A percentile compares a stretch with the other conserved stretches of the same genome.
Conservation (phyloP, 2,113 vertebrate genomes). For the Lates calcarifer region DNA sequence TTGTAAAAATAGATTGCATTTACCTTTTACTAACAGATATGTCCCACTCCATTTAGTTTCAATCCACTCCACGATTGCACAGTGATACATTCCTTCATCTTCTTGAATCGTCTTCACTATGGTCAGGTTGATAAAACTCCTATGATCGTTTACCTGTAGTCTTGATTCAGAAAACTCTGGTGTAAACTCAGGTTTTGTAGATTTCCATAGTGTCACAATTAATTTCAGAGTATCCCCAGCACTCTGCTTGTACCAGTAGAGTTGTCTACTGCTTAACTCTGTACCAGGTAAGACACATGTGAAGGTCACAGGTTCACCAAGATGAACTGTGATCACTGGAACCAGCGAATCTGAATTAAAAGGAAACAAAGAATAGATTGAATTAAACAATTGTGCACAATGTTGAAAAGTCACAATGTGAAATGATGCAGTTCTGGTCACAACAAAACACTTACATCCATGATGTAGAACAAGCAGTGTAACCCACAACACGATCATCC, state of each 20-base stretch:
- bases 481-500: conserved; percentile 28
- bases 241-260: conserved; percentile 54
- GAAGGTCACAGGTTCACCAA: conserved; percentile 7
- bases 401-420: not conserved
- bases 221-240: conserved; percentile 8
- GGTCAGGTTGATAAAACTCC: not conserved
- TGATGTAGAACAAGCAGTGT: conserved; percentile 19
- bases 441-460: conserved; percentile 15
- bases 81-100: conserved; percentile 63
- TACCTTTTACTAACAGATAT: conserved; percentile 53
- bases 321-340: conserved; percentile 20
- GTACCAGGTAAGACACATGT: not conserved
- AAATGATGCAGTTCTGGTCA: not conserved
- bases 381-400: rapidly evolving
- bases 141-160: rapidly evolving
- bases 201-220: rapidly evolving
- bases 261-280: rapidly evolving
- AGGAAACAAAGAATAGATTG: not conserved
- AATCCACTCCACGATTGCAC: not conserved
- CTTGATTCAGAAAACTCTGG: not conserved
- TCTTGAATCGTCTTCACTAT: conserved; percentile 7
- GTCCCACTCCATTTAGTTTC: conserved; percentile 15
- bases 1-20: not conserved
- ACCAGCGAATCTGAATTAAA: conserved; percentile 5
- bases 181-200: rapidly evolving